Conservation (phyloP, 2,113 vertebrate genomes). For the rat (Rattus norvegicus) region GRCr8 NC_086022.1:29514001-29514500, state of each 20-base stretch:
- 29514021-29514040: neutral
- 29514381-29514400: neutral
- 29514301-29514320: neutral
- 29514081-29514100: neutral
- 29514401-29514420: conserved; percentile 8
- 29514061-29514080: neutral
- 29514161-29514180: neutral
- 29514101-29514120: neutral
- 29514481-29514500: neutral
- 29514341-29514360: conserved; percentile 58
- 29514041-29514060: neutral
- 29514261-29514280: neutral
- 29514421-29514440: neutral
- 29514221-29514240: neutral
- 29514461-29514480: neutral
- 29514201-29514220: neutral
- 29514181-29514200: neutral
- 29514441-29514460: neutral
- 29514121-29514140: neutral
- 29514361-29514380: neutral
- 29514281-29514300: neutral
- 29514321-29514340: conserved; percentile 16
- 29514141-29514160: neutral
- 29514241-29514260: neutral
- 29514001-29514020: neutral